Evolutionary conservation across 2,797 vertebrate species (phyloP), one percentile per base, ranked within the genome.

Genomic region (Acanthurus leucopareius): DNA sequence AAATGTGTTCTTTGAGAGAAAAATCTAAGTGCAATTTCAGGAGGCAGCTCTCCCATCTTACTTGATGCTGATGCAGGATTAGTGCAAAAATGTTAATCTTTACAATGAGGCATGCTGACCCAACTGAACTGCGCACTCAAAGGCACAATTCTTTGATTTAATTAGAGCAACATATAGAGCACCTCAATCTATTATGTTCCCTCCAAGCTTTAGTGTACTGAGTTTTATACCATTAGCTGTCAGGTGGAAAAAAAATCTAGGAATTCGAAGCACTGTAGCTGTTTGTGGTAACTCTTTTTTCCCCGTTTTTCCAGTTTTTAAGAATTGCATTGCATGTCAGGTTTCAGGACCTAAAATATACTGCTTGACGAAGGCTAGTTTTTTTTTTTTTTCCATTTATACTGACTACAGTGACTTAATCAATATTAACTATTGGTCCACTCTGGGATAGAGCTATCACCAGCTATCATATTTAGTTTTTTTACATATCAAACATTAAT

Each of bases 1-100:
- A 72, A 72, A 84, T 32, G 22, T 49, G 58, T 56, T 78, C 22
- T 60, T 51, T 77, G 61, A 71, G 51, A 52, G 45, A 10, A 40
- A 61, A 67, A 65, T 53, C 52, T 67, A 25, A 32, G 52, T 20
- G 35, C 45, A 25, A 61, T 67, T 51, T 59, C 69, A 70, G 17
- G 11, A 64, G 48, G 75, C 60, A 44, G 49, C 25, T 17, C 20
- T 51, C 7, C 10, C 7, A 16, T 38, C 58, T 49, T 54, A 49
- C 5, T 59, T 68, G 57, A 72, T 57, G 38, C 5, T 56, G 8
- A 22, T 13, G 3, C 44, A 52, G 22, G 5, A n/a, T 15, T 28
- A 14, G 17, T 19, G 19, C 20, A 38, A 51, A 59, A 69, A 32
- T n/a, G 3, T 20, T 69, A 13, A 32, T 49, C n/a, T 35, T 74